These are phyloP conservation scores for Arnoldichthys spilopterus DNA, from an alignment of 2,797 vertebrate genomes.

Conservation along the genomic window DNA sequence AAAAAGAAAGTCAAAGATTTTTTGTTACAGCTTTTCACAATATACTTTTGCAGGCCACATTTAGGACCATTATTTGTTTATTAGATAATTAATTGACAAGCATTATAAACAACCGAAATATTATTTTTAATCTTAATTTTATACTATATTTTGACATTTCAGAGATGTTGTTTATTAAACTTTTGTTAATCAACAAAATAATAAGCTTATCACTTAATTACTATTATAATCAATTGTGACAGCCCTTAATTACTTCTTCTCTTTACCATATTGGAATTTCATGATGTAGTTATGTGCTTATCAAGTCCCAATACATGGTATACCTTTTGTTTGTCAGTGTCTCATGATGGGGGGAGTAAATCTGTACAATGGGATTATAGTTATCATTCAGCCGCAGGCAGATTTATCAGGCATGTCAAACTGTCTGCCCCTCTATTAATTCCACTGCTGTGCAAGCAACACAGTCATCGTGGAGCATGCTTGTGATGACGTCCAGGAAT, in stretches of 20 bases:
- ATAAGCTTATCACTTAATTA: background rate
- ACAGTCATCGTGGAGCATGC: background rate
- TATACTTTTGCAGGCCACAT: too few species aligned
- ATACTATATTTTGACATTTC: too few species aligned
- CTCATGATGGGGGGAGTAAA: background rate
- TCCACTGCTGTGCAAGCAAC: background rate
- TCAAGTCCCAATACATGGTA: background rate
- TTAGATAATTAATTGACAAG: too few species aligned
- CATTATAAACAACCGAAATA: too few species aligned
- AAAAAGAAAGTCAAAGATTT: too few species aligned
- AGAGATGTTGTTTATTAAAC: too few species aligned
- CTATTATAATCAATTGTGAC: background rate
- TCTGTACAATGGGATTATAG: constrained; percentile 67
- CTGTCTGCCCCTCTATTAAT: constrained; percentile 40
- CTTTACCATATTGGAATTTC: background rate
- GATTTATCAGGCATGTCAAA: constrained; percentile 57
- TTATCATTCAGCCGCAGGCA: constrained; percentile 60
- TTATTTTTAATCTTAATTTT: too few species aligned
- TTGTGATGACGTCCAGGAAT: constrained; percentile 6
- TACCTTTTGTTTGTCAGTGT: background rate
- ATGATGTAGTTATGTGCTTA: background rate
- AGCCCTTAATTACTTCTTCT: background rate
- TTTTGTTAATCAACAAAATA: background rate
- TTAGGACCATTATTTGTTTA: too few species aligned
- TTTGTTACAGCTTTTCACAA: too few species aligned